Evolutionary conservation across 1,140 invertebrate species (phyloP).

Genomic region (Platyscapa corneri): DNA sequence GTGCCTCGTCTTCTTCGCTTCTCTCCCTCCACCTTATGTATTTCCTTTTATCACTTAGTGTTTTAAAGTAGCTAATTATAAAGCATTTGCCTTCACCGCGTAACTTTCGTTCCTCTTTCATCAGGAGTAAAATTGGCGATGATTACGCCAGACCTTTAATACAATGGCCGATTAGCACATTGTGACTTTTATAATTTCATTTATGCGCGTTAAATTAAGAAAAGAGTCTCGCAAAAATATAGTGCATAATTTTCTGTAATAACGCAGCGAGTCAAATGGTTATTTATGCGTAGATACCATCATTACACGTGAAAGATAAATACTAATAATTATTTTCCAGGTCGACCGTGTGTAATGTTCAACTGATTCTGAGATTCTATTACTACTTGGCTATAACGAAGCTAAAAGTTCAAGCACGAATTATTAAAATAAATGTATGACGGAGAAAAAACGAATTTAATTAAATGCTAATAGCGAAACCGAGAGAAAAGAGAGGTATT

Average conservation of each 20-base stretch:
- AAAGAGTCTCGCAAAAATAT: background rate
- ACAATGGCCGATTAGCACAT: background rate
- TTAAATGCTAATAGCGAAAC: too few relatives aligned
- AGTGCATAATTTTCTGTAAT: background rate
- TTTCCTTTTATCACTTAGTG: conserved; percentile 48
- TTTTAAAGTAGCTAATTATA: conserved; percentile 65
- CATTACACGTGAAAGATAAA: too few relatives aligned
- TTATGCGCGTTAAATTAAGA: background rate
- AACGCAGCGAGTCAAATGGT: background rate
- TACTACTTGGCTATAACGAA: too few relatives aligned
- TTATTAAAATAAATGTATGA: too few relatives aligned
- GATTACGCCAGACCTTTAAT: background rate
- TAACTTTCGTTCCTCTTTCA: conserved; percentile 53
- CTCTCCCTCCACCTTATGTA: background rate
- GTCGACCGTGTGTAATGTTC: too few relatives aligned
- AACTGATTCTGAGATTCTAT: too few relatives aligned
- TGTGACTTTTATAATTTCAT: background rate
- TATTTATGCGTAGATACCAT: background rate
- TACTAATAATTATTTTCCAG: too few relatives aligned
- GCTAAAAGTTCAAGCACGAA: too few relatives aligned
- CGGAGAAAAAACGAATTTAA: too few relatives aligned
- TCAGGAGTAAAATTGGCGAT: background rate
- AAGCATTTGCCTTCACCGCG: conserved; percentile 60
- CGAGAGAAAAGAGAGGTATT: too few relatives aligned
- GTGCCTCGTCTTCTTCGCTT: background rate